These are phyloP conservation scores for Lateolabrax maculatus DNA, from an alignment of 2,797 vertebrate genomes.

Conservation along the genomic window DNA sequence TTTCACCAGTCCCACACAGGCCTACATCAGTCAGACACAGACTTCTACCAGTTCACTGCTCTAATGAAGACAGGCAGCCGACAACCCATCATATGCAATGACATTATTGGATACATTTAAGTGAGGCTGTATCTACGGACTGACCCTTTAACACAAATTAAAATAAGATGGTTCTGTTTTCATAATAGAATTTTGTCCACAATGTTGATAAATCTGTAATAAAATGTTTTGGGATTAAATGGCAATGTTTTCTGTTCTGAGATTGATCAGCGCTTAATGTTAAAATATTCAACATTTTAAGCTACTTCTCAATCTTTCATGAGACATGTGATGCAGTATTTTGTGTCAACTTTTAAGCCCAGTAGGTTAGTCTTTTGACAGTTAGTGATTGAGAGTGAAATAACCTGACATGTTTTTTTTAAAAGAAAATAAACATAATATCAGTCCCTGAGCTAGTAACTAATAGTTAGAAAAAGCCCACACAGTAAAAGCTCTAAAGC, in stretches of 20 bases:
- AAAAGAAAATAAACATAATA: background rate
- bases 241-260: constrained; percentile 32
- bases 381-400: background rate
- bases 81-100: constrained; percentile 97
- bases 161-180: constrained; percentile 52
- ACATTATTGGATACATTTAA: constrained; percentile 96
- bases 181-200: constrained; percentile 42
- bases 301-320: background rate
- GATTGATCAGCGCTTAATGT: constrained; percentile 9
- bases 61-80: constrained; percentile 97
- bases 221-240: constrained; percentile 67
- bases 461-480: background rate
- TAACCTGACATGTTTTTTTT: background rate
- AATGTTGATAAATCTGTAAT: constrained; percentile 51
- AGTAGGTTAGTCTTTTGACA: background rate
- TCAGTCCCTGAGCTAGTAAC: background rate
- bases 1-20: constrained; percentile 94
- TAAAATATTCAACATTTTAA: background rate
- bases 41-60: constrained; percentile 91
- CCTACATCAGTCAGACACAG: constrained; percentile 88
- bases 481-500: background rate
- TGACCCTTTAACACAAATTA: background rate
- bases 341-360: background rate
- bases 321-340: background rate
- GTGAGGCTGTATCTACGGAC: constrained; percentile 15